Conservation (phyloP, 2,797 vertebrate species). For the Furcifer pardalis region DNA sequence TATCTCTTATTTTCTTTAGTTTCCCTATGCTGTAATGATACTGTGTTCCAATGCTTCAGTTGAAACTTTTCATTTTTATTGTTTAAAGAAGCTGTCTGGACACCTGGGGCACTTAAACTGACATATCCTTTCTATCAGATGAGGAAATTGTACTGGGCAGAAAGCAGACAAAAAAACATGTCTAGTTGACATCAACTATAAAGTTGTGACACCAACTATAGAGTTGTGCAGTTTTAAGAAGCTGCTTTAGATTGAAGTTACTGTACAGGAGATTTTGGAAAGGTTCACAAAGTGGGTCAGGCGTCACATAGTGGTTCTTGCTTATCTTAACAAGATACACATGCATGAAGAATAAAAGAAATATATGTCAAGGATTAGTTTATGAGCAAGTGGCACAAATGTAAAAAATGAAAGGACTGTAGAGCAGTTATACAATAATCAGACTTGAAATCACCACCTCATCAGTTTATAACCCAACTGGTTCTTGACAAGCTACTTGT, state of each 20-base stretch:
- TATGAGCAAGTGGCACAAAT: not conserved
- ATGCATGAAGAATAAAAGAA: not conserved
- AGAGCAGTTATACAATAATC: not conserved
- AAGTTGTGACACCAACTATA: no score
- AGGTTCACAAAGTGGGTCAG: not conserved
- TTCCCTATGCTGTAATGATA: no score
- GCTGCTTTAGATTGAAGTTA: not conserved
- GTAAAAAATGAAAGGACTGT: not conserved
- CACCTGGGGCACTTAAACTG: no score
- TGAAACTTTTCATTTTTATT: no score
- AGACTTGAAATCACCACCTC: not conserved
- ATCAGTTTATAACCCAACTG: not conserved
- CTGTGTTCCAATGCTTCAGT: no score
- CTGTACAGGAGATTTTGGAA: not conserved
- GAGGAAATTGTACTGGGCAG: no score
- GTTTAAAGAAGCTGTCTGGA: no score
- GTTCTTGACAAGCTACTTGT: not conserved
- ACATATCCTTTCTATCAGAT: no score
- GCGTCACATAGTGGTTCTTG: not conserved
- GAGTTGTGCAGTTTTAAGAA: not conserved
- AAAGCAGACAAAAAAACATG: no score
- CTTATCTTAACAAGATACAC: not conserved
- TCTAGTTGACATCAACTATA: no score
- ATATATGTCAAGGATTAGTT: not conserved
- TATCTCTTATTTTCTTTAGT: no score